Percentiles rank a stretch among this genome's conserved stretches.
phyloP scores from a whole-genome alignment of 2,888 invertebrate species.

The Cosmopolites sordidus region DNA sequence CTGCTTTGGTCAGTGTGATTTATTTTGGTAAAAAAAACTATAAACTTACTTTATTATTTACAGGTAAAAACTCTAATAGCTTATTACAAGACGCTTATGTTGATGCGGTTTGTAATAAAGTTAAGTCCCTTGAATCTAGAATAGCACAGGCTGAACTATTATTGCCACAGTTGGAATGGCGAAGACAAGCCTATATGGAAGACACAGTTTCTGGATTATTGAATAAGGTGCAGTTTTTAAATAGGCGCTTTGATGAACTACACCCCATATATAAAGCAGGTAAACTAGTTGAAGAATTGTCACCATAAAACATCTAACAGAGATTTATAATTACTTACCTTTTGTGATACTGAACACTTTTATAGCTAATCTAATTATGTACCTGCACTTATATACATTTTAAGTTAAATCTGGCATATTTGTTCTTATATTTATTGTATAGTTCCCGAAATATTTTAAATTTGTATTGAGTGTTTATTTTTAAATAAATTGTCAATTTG shows the following conservation, averaged over 20 bases:
- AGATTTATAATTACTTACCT: not conserved
- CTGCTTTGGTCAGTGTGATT: conserved; percentile 46
- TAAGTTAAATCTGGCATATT: no score
- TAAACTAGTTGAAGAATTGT: not conserved
- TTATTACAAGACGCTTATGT: conserved; percentile 49
- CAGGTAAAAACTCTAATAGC: conserved; percentile 34
- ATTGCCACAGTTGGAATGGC: conserved; percentile 47
- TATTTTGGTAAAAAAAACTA: not conserved
- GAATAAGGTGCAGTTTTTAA: conserved; percentile 49
- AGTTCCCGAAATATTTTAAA: no score
- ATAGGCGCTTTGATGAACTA: conserved; percentile 50
- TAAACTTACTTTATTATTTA: conserved; percentile 12
- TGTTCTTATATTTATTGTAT: no score
- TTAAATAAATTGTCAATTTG: no score
- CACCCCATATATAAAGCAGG: conserved; percentile 43
- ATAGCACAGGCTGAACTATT: conserved; percentile 46
- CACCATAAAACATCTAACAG: not conserved
- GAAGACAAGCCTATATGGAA: conserved; percentile 49
- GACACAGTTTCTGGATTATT: conserved; percentile 47
- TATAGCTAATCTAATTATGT: no score
- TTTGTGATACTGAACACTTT: not conserved
- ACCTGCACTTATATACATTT: no score
- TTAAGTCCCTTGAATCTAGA: conserved; percentile 48
- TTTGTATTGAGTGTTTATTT: no score
- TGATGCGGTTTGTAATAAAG: conserved; percentile 49